Percentiles rank a stretch among this genome's conserved stretches.
phyloP scores from a whole-genome alignment of 2,113 vertebrate species.

The Paratilapia polleni region DNA sequence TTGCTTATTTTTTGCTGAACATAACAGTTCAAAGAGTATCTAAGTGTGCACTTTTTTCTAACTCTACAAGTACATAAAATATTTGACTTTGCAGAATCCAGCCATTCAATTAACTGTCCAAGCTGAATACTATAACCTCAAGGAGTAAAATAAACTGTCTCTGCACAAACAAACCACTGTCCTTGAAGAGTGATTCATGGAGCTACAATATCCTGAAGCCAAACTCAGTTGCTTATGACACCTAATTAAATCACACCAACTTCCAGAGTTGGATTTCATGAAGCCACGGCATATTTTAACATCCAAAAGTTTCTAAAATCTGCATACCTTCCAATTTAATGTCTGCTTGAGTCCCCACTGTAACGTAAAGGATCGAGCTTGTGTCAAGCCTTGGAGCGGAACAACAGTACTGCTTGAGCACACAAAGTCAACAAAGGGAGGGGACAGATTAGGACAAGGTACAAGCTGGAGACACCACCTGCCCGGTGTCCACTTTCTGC shows the following conservation, averaged over 20 bases:
- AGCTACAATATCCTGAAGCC: slow-evolving; percentile 10
- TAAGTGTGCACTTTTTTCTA: not conserved
- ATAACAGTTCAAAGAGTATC: not conserved
- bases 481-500: slow-evolving; percentile 2
- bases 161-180: slow-evolving; percentile 7
- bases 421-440: not conserved
- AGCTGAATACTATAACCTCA: not conserved
- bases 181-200: slow-evolving; percentile 41
- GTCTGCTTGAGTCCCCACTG: not conserved
- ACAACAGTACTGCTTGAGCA: slow-evolving; percentile 27
- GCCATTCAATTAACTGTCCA: slow-evolving; percentile 25
- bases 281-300: not conserved
- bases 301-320: slow-evolving; percentile 12
- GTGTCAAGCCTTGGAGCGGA: slow-evolving; percentile 21
- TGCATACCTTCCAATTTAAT: not conserved
- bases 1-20: not conserved
- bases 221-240: slow-evolving; percentile 2
- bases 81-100: not conserved
- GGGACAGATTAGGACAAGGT: slow-evolving; percentile 19
- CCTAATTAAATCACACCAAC: slow-evolving; percentile 33
- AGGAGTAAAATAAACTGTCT: not conserved
- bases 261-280: not conserved
- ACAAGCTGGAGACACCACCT: slow-evolving; percentile 40
- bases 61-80: not conserved
- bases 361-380: not conserved